phyloP scores from a whole-genome alignment of 1,140 invertebrate species.

The Bathynomus jamesi region DNA sequence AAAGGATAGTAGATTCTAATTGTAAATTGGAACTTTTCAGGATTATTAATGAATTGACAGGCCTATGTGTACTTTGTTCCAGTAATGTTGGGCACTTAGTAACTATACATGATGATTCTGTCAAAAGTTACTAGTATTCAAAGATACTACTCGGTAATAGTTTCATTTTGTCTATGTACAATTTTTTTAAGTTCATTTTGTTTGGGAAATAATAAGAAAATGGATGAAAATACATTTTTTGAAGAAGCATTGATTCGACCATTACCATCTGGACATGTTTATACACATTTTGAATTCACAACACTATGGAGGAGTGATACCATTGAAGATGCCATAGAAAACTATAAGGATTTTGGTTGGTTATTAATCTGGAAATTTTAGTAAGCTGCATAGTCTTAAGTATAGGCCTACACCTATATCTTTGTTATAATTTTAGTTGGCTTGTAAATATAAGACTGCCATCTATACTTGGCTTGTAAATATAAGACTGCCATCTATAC shows the following conservation, averaged over 20 bases:
- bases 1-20: too few species aligned
- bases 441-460: neutral
- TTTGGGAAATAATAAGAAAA: neutral
- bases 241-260: slow-evolving; percentile 76
- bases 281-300: slow-evolving; percentile 78
- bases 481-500: neutral
- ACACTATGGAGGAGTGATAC: slow-evolving; percentile 53
- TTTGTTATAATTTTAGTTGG: neutral
- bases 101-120: too few species aligned
- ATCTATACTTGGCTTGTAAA: neutral
- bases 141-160: too few species aligned
- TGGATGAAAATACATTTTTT: slow-evolving; percentile 55
- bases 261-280: slow-evolving; percentile 64
- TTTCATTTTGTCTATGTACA: too few species aligned
- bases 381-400: slow-evolving; percentile 6
- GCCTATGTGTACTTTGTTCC: too few species aligned
- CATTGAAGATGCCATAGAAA: slow-evolving; percentile 45
- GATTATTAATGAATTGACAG: too few species aligned
- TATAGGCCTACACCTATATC: neutral
- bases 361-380: slow-evolving; percentile 7
- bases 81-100: too few species aligned
- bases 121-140: too few species aligned
- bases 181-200: too few species aligned
- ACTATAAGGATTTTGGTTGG: slow-evolving; percentile 50
- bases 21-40: too few species aligned